Percentiles rank a stretch among this genome's conserved stretches.
Conservation (phyloP, 2,888 invertebrate genomes). For the Ecliptopera silaceata region DNA sequence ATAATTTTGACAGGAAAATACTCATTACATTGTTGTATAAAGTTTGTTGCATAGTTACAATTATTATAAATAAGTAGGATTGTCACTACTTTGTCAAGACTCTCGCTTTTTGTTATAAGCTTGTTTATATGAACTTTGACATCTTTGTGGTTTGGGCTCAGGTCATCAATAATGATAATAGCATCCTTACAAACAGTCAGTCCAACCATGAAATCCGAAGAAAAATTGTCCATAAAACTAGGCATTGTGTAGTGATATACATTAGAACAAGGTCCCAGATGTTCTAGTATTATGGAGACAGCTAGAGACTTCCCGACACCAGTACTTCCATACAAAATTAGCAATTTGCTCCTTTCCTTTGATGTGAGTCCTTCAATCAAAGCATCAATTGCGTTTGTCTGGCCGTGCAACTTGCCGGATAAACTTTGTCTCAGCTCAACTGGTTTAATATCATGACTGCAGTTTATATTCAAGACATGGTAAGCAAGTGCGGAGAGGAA, state of each 20-base stretch:
- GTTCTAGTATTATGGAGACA: slow-evolving; percentile 59
- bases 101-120: slow-evolving; percentile 58
- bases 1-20: slow-evolving; percentile 48
- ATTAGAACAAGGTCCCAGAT: slow-evolving; percentile 57
- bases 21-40: slow-evolving; percentile 53
- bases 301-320: slow-evolving; percentile 75
- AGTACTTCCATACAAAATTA: slow-evolving; percentile 71
- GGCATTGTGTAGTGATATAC: slow-evolving; percentile 74
- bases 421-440: slow-evolving; percentile 46
- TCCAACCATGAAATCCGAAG: slow-evolving; percentile 62
- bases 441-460: slow-evolving; percentile 52
- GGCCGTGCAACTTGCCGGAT: slow-evolving; percentile 60
- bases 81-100: slow-evolving; percentile 56
- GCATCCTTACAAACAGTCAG: slow-evolving; percentile 61
- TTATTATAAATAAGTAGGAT: slow-evolving; percentile 65
- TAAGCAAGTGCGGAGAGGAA: slow-evolving; percentile 49
- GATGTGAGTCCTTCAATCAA: slow-evolving; percentile 53
- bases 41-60: slow-evolving; percentile 50
- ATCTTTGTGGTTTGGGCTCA: slow-evolving; percentile 51
- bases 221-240: slow-evolving; percentile 57
- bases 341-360: slow-evolving; percentile 51
- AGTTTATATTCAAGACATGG: slow-evolving; percentile 51
- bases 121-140: slow-evolving; percentile 49
- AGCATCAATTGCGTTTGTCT: slow-evolving; percentile 51
- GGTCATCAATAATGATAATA: slow-evolving; percentile 66